Evolutionary conservation across 2,113 vertebrate genomes (phyloP).

Genomic region (Carassius auratus): DNA sequence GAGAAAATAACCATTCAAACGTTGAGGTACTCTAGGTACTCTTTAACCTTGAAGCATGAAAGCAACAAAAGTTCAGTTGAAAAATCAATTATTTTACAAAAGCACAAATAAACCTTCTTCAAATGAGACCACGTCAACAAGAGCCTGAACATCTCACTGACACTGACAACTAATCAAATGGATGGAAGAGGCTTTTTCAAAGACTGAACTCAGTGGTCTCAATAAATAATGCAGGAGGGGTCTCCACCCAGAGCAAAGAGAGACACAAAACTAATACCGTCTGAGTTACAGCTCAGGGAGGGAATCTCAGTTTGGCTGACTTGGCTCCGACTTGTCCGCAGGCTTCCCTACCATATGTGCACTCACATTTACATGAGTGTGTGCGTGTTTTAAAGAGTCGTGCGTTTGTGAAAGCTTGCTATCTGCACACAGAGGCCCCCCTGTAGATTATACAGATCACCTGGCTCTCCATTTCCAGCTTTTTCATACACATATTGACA

Average conservation of each 20-base stretch:
- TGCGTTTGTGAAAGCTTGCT: not conserved
- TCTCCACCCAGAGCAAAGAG: not conserved
- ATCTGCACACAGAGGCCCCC: not conserved
- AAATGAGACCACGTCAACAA: not conserved
- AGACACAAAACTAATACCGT: not conserved
- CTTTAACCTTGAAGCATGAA: not conserved
- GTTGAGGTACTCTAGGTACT: not conserved
- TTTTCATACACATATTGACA: not conserved
- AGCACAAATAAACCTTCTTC: not conserved
- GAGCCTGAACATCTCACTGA: not conserved
- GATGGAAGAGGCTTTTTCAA: not conserved
- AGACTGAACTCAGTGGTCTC: not conserved
- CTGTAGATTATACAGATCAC: not conserved
- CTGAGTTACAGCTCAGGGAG: not conserved
- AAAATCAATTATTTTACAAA: not conserved
- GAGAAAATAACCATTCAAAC: not conserved
- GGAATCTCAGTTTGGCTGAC: not conserved
- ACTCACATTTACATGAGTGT: not conserved
- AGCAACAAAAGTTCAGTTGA: not conserved
- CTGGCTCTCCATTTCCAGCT: not conserved
- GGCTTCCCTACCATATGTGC: not conserved
- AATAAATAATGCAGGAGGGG: not conserved
- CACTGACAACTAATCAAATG: not conserved
- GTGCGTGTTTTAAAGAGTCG: not conserved
- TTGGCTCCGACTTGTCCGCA: not conserved